Conservation (phyloP, 2,888 invertebrate genomes). For the Seira musarum region DNA sequence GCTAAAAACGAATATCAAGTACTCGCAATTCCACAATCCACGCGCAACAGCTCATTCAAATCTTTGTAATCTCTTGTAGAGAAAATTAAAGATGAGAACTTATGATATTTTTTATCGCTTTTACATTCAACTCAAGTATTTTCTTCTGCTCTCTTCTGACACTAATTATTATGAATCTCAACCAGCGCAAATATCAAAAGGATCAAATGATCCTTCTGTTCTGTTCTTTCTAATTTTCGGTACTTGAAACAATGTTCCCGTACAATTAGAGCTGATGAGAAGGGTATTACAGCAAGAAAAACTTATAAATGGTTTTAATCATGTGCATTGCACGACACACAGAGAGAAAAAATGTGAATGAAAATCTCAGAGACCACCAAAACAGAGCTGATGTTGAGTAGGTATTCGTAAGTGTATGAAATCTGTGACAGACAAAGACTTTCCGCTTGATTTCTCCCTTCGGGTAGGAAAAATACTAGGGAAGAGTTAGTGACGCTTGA, state of each 20-base stretch:
- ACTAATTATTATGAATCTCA: slow-evolving; percentile 47
- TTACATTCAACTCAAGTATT: slow-evolving; percentile 21
- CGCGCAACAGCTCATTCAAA: background rate
- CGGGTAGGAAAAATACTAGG: slow-evolving; percentile 32
- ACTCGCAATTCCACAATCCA: background rate
- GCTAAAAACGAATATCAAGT: background rate
- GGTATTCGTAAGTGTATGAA: slow-evolving; percentile 10
- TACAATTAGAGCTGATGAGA: background rate
- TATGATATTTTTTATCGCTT: slow-evolving; percentile 38
- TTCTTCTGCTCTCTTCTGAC: slow-evolving; percentile 35
- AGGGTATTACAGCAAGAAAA: background rate
- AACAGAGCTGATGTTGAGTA: background rate
- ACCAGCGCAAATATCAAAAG: slow-evolving; percentile 32
- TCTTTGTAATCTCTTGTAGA: slow-evolving; percentile 11
- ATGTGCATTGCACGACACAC: background rate
- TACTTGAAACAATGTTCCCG: too few relatives aligned
- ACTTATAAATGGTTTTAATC: background rate
- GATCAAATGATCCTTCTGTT: slow-evolving; percentile 41
- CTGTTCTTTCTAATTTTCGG: background rate
- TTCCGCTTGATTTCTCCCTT: slow-evolving; percentile 31
- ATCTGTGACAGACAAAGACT: background rate
- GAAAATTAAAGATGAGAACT: slow-evolving; percentile 16
- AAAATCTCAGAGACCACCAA: slow-evolving; percentile 13
- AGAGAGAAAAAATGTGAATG: background rate
- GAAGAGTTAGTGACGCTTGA: slow-evolving; percentile 20